phyloP scores from a whole-genome alignment of 1,140 invertebrate genomes.

The Glossosoma conforme region DNA sequence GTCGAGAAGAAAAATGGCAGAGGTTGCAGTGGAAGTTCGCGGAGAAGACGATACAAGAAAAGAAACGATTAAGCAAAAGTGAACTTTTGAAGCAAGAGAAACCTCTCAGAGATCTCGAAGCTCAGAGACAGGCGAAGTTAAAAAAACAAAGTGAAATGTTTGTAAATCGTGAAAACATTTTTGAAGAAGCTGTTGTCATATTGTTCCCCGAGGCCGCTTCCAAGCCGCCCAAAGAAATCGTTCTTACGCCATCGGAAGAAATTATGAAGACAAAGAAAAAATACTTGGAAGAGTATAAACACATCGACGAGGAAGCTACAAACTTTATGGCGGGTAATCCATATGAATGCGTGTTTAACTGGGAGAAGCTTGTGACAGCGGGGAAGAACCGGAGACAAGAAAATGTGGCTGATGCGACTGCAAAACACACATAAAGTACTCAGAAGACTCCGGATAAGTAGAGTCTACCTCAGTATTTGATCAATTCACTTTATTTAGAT shows the following conservation, averaged over 20 bases:
- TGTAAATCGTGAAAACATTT: conserved; percentile 46
- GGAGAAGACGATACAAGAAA: conserved; percentile 46
- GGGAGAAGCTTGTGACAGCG: conserved; percentile 41
- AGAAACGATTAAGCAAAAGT: conserved; percentile 45
- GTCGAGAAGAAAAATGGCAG: conserved; percentile 45
- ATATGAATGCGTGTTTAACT: conserved; percentile 39
- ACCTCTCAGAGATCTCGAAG: conserved; percentile 44
- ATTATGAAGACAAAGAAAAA: conserved; percentile 36
- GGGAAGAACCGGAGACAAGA: conserved; percentile 41
- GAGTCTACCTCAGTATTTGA: too few relatives aligned
- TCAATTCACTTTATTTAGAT: too few relatives aligned
- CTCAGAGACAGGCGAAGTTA: conserved; percentile 42
- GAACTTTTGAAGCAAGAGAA: conserved; percentile 46
- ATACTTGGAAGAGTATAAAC: conserved; percentile 39
- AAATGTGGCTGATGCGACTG: too few relatives aligned
- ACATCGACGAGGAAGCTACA: conserved; percentile 33
- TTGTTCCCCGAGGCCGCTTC: conserved; percentile 46
- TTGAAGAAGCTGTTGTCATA: conserved; percentile 48
- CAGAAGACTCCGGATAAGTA: too few relatives aligned
- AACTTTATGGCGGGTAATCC: conserved; percentile 39
- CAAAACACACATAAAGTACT: too few relatives aligned
- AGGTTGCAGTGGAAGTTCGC: conserved; percentile 45
- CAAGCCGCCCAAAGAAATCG: conserved; percentile 37
- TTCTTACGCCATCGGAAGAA: conserved; percentile 36
- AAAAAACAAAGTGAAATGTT: conserved; percentile 46